These are phyloP conservation scores for Scomber japonicus DNA, from an alignment of 2,113 vertebrate species.

Conservation along the genomic window DNA sequence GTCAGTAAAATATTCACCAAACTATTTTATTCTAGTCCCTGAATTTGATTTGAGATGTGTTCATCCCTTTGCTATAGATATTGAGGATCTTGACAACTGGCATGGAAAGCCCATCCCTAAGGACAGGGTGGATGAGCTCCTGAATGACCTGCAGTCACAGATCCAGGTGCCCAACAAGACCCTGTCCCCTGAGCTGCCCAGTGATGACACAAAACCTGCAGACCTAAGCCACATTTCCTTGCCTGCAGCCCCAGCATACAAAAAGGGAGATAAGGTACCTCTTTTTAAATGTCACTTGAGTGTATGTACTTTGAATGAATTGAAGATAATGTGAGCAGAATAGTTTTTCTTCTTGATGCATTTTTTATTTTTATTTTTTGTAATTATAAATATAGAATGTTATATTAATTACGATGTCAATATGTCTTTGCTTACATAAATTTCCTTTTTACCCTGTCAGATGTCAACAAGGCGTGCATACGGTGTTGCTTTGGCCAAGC, in stretches of 20 bases:
- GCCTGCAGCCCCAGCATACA: constrained; percentile 82
- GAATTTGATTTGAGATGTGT: not conserved
- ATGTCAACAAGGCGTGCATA: constrained; percentile 89
- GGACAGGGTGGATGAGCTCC: constrained; percentile 83
- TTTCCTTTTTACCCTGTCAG: constrained; percentile 64
- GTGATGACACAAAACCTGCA: constrained; percentile 79
- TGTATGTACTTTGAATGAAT: too few relatives aligned
- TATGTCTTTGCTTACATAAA: not conserved
- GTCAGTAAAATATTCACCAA: not conserved
- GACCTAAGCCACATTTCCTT: constrained; percentile 77
- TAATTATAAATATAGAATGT: not conserved
- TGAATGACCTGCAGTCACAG: constrained; percentile 83
- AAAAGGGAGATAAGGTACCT: constrained; percentile 87
- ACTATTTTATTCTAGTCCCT: not conserved
- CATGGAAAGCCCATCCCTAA: constrained; percentile 90
- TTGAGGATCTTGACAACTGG: constrained; percentile 90
- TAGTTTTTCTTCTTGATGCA: not conserved
- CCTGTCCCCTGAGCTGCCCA: constrained; percentile 82
- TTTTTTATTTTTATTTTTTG: not conserved
- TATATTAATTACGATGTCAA: not conserved
- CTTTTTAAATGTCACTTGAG: not conserved
- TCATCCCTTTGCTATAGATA: constrained; percentile 71
- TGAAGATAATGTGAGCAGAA: not conserved
- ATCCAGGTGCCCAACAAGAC: constrained; percentile 84
- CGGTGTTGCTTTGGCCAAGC: constrained; percentile 86